phyloP scores from a whole-genome alignment of 2,888 invertebrate genomes.

The Athetis lepigone region DNA sequence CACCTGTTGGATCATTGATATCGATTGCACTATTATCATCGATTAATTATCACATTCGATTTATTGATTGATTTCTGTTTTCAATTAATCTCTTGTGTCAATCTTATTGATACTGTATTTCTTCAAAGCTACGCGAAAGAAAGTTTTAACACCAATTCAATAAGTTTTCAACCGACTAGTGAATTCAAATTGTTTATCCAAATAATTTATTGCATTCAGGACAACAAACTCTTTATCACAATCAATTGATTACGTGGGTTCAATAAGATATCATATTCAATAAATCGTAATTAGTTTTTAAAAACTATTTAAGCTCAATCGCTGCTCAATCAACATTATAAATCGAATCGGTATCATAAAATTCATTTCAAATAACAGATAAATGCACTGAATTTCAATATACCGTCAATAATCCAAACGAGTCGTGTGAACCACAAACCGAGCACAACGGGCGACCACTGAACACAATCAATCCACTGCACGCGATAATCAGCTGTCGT shows the following conservation, averaged over 20 bases:
- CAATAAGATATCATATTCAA: conserved; percentile 15
- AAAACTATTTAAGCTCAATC: conserved; percentile 12
- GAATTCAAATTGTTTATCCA: conserved; percentile 28
- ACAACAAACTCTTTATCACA: conserved; percentile 38
- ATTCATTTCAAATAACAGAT: conserved; percentile 46
- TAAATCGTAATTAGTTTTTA: conserved; percentile 13
- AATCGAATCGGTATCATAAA: conserved; percentile 44
- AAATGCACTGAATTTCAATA: conserved; percentile 55
- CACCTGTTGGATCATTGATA: conserved; percentile 67
- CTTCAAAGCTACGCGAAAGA: conserved; percentile 7
- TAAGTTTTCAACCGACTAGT: not conserved
- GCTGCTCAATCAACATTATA: conserved; percentile 32
- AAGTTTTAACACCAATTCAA: conserved; percentile 5
- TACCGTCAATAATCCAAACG: conserved; percentile 63
- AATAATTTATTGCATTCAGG: conserved; percentile 33
- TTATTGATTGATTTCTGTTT: conserved; percentile 47
- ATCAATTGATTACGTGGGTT: conserved; percentile 22
- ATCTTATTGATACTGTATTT: conserved; percentile 25
- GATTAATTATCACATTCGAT: conserved; percentile 46
- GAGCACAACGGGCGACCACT: conserved; percentile 77
- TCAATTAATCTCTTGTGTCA: conserved; percentile 25
- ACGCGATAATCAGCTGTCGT: conserved; percentile 80
- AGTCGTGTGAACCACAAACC: conserved; percentile 74
- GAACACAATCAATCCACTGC: conserved; percentile 84
- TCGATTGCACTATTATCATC: conserved; percentile 56